These are phyloP conservation scores for Nothura maculosa DNA, from an alignment of 2,797 vertebrate genomes.

Conservation along the genomic window DNA sequence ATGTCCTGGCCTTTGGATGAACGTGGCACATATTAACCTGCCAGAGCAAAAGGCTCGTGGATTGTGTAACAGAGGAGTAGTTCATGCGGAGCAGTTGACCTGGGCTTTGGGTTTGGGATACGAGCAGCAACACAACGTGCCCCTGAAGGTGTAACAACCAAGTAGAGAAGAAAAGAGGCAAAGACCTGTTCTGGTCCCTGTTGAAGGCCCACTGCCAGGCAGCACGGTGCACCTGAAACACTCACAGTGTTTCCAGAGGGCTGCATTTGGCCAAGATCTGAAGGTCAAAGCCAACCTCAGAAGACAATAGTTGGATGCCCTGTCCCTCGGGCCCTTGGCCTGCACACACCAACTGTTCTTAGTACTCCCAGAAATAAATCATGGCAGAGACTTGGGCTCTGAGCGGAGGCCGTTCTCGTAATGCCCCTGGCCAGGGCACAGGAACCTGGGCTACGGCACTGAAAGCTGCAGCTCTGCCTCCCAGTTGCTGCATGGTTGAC, in stretches of 20 bases:
- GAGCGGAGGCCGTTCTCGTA: not conserved
- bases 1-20: not conserved
- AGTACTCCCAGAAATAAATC: not conserved
- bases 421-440: rapidly evolving
- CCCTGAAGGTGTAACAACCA: not conserved
- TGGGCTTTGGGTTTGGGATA: not conserved
- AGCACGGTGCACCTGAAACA: not conserved
- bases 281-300: not conserved
- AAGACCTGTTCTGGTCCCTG: not conserved
- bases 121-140: not conserved
- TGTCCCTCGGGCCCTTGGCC: not conserved
- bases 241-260: not conserved
- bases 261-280: not conserved
- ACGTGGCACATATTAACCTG: not conserved
- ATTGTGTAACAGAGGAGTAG: not conserved
- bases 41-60: not conserved
- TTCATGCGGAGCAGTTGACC: not conserved
- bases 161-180: not conserved
- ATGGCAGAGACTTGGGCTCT: rapidly evolving
- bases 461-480: not conserved
- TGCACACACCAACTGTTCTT: not conserved
- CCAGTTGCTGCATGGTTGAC: rapidly evolving
- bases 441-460: not conserved
- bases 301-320: not conserved
- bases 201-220: not conserved